Evolutionary conservation across 2,113 vertebrate species (phyloP).

Genomic region (Procapra przewalskii): DNA sequence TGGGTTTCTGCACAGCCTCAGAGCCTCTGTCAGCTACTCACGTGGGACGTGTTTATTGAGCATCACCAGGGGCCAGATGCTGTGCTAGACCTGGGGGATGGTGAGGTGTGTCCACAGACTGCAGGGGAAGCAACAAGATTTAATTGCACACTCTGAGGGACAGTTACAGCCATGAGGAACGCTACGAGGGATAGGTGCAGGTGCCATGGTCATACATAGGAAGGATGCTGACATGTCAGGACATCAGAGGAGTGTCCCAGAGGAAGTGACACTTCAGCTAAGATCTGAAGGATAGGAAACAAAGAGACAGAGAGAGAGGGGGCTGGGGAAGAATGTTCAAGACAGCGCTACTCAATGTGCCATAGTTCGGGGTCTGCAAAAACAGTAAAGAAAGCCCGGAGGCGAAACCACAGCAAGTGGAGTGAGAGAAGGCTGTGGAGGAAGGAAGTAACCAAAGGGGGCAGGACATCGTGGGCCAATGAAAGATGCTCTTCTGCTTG

Average conservation of each 20-base stretch:
- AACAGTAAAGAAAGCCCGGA: not conserved
- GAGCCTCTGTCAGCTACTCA: not conserved
- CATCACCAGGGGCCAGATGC: not conserved
- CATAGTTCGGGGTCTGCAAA: not conserved
- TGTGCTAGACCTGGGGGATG: too few relatives aligned
- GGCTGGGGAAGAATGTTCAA: not conserved
- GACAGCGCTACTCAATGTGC: accelerated
- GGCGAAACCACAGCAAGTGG: not conserved
- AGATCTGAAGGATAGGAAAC: not conserved
- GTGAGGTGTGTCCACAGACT: not conserved
- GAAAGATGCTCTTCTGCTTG: not conserved
- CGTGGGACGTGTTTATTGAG: not conserved
- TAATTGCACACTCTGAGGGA: not conserved
- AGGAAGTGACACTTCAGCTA: not conserved
- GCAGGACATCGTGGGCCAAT: not conserved
- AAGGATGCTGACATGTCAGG: not conserved
- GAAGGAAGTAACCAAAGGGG: not conserved
- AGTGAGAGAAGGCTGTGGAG: accelerated
- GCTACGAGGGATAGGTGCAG: not conserved
- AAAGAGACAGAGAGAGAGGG: not conserved
- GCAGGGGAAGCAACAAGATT: not conserved
- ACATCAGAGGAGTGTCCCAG: not conserved
- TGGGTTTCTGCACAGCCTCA: not conserved
- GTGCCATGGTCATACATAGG: accelerated
- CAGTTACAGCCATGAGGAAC: not conserved